A percentile compares a stretch with the other conserved stretches of the same genome.
Evolutionary conservation across 2,888 invertebrate species (phyloP).

Genomic region (Drosophila demipolita): DNA sequence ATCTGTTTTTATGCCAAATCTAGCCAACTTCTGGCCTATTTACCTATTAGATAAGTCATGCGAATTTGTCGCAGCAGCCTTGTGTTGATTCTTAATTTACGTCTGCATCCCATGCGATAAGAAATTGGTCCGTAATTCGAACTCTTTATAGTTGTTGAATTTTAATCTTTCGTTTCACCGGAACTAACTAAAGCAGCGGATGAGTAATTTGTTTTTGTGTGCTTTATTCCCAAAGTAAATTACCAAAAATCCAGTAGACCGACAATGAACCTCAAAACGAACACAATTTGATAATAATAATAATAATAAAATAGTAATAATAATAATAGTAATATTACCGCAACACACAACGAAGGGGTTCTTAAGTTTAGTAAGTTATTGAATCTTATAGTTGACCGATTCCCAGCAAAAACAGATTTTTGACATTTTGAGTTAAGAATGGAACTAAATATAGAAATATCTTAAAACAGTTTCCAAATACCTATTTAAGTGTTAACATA

Average conservation of each 20-base stretch:
- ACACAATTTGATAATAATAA: slow-evolving; percentile 53
- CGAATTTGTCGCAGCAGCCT: slow-evolving; percentile 62
- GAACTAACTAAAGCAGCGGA: slow-evolving; percentile 31
- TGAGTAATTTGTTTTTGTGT: slow-evolving; percentile 50
- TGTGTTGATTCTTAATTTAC: slow-evolving; percentile 51
- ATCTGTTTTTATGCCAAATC: slow-evolving; percentile 22
- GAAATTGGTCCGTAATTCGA: slow-evolving; percentile 50
- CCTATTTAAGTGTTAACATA: not conserved
- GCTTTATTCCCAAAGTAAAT: slow-evolving; percentile 70
- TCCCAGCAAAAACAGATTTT: not conserved
- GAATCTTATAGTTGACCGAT: slow-evolving; percentile 44
- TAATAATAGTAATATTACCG: slow-evolving; percentile 22
- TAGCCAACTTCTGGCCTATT: slow-evolving; percentile 16
- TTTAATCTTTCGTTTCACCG: slow-evolving; percentile 37
- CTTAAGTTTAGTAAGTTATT: slow-evolving; percentile 34
- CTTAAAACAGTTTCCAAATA: not conserved
- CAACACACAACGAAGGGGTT: slow-evolving; percentile 45
- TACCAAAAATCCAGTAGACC: slow-evolving; percentile 61
- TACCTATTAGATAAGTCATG: slow-evolving; percentile 54
- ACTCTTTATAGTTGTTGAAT: slow-evolving; percentile 52
- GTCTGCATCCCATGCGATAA: slow-evolving; percentile 50
- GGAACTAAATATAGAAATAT: not conserved
- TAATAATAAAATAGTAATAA: slow-evolving; percentile 3
- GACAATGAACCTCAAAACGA: slow-evolving; percentile 68
- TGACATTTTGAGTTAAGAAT: not conserved